Base-by-base conservation (phyloP, 1,140 invertebrate genomes). In the Neuroterus valhalla region DNA sequence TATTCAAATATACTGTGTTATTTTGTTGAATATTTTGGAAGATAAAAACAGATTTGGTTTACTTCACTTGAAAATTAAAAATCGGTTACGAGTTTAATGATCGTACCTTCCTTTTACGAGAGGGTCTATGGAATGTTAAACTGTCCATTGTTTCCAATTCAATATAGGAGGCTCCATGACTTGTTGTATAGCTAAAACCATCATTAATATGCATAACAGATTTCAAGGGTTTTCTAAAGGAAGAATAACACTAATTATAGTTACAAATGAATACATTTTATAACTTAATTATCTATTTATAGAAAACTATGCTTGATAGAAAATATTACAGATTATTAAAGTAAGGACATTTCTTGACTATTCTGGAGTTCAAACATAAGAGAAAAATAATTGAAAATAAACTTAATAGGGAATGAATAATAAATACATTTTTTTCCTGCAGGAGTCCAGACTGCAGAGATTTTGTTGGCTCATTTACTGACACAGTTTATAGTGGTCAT, bases 401-500 rank as follows among this genome's bases (percentile, higher is more conserved):
- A 45, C 23, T 75, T 42, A 0, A 15, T 66, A 5, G 5, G 12
- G 31, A 14, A 8, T 66, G 14, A 31, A 38, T 31, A n/a, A 17
- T 71, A 38, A 38, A 38, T 8, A 10, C 31, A 38, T 15, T 67
- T 62, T 23, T 84, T 88, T 78, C 87, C 91, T 78, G 81, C 87
- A 88, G 94, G 94, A 38, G 93, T 95, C 0, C 92, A 89, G 38
- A 91, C 93, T 5, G 81, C 90, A 15, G 93, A 95, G 89, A 92
- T 95, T 74, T 90, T 96, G 62, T 78, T 94, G 23, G 94, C 95
- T 0, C 96, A 97, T 85, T 91, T 97, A 31, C 80, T 93, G 1
- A 93, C 95, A 8, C 96, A 98, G 88, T 87, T 94, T 26, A 77
- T 92, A 2, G 92, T 97, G 2, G 93, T 97, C 81, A 48, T 94